A percentile compares a stretch with the other conserved stretches of the same genome.
Evolutionary conservation across 2,797 vertebrate species (phyloP).

Genomic region (Protosalanx chinensis): DNA sequence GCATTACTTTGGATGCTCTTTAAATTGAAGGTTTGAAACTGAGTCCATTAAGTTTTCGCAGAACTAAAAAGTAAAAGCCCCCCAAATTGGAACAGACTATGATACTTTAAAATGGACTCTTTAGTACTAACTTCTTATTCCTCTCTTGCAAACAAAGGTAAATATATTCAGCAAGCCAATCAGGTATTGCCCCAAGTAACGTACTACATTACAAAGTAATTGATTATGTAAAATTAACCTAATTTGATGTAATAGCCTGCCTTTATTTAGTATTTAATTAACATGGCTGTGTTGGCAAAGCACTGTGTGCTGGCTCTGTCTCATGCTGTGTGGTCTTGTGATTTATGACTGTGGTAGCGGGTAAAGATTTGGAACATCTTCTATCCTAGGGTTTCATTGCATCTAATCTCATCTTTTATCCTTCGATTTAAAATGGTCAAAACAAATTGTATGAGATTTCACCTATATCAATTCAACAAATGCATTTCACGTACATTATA

Average conservation of each 20-base stretch:
- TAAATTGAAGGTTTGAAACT: too few species aligned
- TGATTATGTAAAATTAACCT: slow-evolving; percentile 32
- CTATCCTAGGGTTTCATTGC: slow-evolving; percentile 13
- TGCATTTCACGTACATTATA: background rate
- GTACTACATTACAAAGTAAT: slow-evolving; percentile 46
- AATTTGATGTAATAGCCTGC: slow-evolving; percentile 34
- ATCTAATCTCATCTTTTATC: slow-evolving; percentile 21
- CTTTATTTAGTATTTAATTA: slow-evolving; percentile 59
- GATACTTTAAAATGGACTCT: too few species aligned
- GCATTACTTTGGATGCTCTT: too few species aligned
- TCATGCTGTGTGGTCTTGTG: slow-evolving; percentile 20
- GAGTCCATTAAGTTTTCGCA: too few species aligned
- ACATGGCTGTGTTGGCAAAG: slow-evolving; percentile 30
- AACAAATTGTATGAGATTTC: background rate
- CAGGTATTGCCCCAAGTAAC: slow-evolving; percentile 35
- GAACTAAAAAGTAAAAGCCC: too few species aligned
- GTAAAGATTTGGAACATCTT: slow-evolving; percentile 19
- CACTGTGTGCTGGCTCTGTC: slow-evolving; percentile 20
- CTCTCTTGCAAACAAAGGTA: slow-evolving; percentile 7
- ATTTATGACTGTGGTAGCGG: slow-evolving; percentile 40
- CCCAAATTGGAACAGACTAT: too few species aligned
- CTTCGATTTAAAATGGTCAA: background rate
- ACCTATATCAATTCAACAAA: background rate
- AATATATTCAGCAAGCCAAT: slow-evolving; percentile 32
- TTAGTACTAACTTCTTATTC: too few species aligned